A percentile compares a stretch with the other conserved stretches of the same genome.
Evolutionary conservation across 1,140 invertebrate genomes (phyloP).

Genomic region (Drosophila varians): DNA sequence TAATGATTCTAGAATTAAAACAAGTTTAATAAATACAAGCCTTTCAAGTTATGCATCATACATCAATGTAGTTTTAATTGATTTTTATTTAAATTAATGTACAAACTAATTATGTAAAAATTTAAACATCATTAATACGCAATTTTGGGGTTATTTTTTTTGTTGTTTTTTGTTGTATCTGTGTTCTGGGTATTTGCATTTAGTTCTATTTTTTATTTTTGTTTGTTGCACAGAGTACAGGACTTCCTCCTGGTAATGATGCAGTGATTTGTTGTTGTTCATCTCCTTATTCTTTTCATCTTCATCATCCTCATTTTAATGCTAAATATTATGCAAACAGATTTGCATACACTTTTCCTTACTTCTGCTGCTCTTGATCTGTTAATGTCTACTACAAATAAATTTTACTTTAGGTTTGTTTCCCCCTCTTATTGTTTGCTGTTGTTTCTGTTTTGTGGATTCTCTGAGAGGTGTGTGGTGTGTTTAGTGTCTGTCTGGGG

Average conservation of each 20-base stretch:
- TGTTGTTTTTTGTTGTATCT: slow-evolving; percentile 32
- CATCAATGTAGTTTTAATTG: slow-evolving; percentile 68
- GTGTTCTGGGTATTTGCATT: slow-evolving; percentile 38
- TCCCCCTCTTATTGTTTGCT: slow-evolving; percentile 19
- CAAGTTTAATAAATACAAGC: not conserved
- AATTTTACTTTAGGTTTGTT: slow-evolving; percentile 23
- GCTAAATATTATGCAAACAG: slow-evolving; percentile 64
- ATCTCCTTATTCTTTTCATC: slow-evolving; percentile 42
- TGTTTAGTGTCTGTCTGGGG: not conserved
- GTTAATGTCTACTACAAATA: slow-evolving; percentile 27
- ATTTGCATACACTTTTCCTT: slow-evolving; percentile 61
- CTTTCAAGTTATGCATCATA: slow-evolving; percentile 22
- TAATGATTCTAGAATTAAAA: not conserved
- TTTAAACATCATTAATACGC: slow-evolving; percentile 80
- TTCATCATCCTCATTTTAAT: slow-evolving; percentile 32
- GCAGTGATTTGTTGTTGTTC: slow-evolving; percentile 29
- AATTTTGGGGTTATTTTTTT: slow-evolving; percentile 62
- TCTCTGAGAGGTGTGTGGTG: slow-evolving; percentile 28
- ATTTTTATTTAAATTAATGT: slow-evolving; percentile 82
- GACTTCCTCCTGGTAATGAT: slow-evolving; percentile 28
- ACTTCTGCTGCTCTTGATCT: slow-evolving; percentile 30
- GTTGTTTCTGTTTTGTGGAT: slow-evolving; percentile 20
- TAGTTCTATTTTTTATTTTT: slow-evolving; percentile 34
- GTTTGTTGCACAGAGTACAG: slow-evolving; percentile 43
- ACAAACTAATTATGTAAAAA: slow-evolving; percentile 82